Conservation (phyloP, 2,888 invertebrate genomes). For the Galerucella nymphaeae region DNA sequence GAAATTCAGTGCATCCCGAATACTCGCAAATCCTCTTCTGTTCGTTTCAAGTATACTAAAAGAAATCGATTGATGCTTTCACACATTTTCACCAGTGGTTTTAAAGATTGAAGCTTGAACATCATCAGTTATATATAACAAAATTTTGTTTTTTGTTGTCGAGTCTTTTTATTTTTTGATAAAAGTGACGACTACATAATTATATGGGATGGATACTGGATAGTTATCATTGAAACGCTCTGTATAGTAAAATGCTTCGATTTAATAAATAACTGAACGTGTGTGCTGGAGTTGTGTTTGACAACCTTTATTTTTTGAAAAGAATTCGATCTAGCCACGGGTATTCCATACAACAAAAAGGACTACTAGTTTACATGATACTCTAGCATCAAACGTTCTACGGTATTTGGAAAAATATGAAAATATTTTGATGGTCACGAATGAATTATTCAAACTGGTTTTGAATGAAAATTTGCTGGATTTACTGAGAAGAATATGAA, state of each 20-base stretch:
- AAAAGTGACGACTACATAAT: too few species aligned
- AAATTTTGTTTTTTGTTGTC: too few species aligned
- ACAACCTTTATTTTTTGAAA: neutral
- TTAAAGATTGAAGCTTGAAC: too few species aligned
- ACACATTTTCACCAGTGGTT: too few species aligned
- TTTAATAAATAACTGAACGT: too few species aligned
- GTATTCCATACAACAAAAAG: constrained; percentile 18
- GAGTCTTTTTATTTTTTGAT: too few species aligned
- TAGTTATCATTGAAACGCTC: too few species aligned
- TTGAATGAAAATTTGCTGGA: constrained; percentile 19
- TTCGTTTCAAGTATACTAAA: neutral
- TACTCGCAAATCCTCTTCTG: neutral
- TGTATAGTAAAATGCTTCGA: too few species aligned
- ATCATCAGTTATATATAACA: too few species aligned
- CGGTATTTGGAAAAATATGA: constrained; percentile 17
- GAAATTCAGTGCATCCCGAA: neutral
- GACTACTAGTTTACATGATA: constrained; percentile 22
- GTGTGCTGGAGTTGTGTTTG: neutral
- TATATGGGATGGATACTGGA: too few species aligned
- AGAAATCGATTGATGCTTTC: too few species aligned
- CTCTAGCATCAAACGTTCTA: constrained; percentile 16
- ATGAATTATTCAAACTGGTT: constrained; percentile 25
- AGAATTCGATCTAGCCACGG: neutral
- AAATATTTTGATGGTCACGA: constrained; percentile 21
- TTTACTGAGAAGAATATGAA: neutral